A percentile compares a stretch with the other conserved stretches of the same genome.
Evolutionary conservation across 2,888 invertebrate species (phyloP).

Genomic region (Phragmatobia fuliginosa): DNA sequence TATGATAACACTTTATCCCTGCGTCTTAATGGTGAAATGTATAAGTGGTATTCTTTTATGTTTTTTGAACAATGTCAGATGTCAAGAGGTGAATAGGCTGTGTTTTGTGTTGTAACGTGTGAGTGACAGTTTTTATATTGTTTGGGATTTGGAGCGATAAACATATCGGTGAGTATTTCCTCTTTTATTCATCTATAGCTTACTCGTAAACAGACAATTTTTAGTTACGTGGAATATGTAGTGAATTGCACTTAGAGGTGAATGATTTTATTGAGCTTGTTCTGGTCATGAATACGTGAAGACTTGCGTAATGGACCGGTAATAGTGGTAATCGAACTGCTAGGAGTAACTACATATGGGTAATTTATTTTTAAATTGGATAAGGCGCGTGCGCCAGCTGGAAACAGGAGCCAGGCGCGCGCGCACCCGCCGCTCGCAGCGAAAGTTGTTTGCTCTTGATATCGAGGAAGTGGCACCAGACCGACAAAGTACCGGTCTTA

Average conservation of each 20-base stretch:
- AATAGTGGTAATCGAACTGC: conserved; percentile 46
- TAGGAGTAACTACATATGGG: conserved; percentile 39
- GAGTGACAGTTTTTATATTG: conserved; percentile 83
- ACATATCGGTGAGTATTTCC: conserved; percentile 81
- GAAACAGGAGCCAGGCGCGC: conserved; percentile 50
- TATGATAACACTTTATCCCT: conserved; percentile 75
- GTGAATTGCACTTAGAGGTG: conserved; percentile 33
- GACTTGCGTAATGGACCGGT: conserved; percentile 67
- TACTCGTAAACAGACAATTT: conserved; percentile 47
- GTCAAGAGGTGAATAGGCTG: conserved; percentile 84
- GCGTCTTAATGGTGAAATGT: conserved; percentile 71
- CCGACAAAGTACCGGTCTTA: conserved; percentile 63
- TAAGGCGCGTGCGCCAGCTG: conserved; percentile 54
- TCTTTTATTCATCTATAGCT: conserved; percentile 56
- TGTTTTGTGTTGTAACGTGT: conserved; percentile 82
- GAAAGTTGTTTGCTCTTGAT: conserved; percentile 84
- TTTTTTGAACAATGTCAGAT: conserved; percentile 80
- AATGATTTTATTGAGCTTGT: conserved; percentile 44
- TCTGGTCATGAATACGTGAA: conserved; percentile 43
- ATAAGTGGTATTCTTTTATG: conserved; percentile 68
- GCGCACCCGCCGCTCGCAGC: conserved; percentile 55
- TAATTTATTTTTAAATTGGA: conserved; percentile 38
- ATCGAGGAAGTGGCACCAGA: conserved; percentile 73
- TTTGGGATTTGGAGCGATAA: conserved; percentile 83
- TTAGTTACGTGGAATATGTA: conserved; percentile 53